Evolutionary conservation across 2,888 invertebrate genomes (phyloP).

Genomic region (Troglohyphantes excavatus): DNA sequence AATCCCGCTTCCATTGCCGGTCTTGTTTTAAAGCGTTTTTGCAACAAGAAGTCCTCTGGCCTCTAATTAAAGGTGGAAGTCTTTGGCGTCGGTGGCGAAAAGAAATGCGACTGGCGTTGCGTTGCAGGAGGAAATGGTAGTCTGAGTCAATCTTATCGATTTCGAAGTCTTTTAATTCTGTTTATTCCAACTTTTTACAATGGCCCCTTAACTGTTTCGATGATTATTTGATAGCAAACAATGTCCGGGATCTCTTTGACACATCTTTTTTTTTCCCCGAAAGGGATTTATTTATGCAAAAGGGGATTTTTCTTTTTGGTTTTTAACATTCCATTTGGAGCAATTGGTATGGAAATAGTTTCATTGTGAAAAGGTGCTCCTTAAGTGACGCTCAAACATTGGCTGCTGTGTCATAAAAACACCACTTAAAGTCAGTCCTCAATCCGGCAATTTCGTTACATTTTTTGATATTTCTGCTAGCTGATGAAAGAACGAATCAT

Average conservation of each 20-base stretch:
- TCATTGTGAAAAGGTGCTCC: background rate
- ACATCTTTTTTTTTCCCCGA: constrained; percentile 34
- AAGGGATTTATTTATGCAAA: constrained; percentile 70
- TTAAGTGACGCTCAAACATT: constrained; percentile 46
- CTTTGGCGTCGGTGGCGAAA: constrained; percentile 64
- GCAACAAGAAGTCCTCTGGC: constrained; percentile 41
- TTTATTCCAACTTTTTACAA: constrained; percentile 25
- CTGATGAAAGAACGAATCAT: background rate
- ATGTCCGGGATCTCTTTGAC: constrained; percentile 73
- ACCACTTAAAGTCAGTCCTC: background rate
- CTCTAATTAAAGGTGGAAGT: constrained; percentile 66
- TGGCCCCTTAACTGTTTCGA: constrained; percentile 51
- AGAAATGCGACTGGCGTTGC: constrained; percentile 68
- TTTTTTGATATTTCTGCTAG: background rate
- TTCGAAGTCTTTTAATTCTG: constrained; percentile 64
- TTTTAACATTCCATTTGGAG: constrained; percentile 14
- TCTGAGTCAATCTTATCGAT: constrained; percentile 75
- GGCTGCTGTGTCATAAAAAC: background rate
- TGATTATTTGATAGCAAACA: constrained; percentile 77
- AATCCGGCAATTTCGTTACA: background rate
- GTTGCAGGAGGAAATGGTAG: constrained; percentile 54
- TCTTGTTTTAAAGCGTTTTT: constrained; percentile 76
- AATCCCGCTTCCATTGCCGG: constrained; percentile 72
- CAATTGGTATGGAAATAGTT: constrained; percentile 50
- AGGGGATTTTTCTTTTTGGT: constrained; percentile 15